A percentile compares a stretch with the other conserved stretches of the same genome.
Evolutionary conservation across 1,140 invertebrate genomes (phyloP).

Genomic region (Pachyrhynchus sulphureomaculatus): DNA sequence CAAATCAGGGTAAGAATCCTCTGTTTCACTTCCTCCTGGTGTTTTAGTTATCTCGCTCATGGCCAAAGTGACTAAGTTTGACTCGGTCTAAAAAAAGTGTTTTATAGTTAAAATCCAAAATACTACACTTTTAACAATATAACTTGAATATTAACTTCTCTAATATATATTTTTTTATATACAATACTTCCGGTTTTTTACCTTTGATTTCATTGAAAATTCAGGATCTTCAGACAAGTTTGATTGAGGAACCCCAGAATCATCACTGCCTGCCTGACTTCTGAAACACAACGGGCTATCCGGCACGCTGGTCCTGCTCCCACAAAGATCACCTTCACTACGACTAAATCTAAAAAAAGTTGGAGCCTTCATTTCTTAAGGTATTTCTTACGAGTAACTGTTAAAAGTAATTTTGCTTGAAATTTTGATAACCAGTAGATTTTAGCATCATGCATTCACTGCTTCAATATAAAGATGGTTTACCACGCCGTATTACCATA

Average conservation of each 20-base stretch:
- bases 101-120: background rate
- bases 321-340: slow-evolving; percentile 56
- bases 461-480: no score
- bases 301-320: slow-evolving; percentile 19
- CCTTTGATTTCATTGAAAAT: slow-evolving; percentile 43
- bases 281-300: slow-evolving; percentile 40
- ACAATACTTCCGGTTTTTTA: background rate
- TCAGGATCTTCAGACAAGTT: slow-evolving; percentile 43
- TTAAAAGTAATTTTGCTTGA: no score
- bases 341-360: slow-evolving; percentile 51
- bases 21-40: slow-evolving; percentile 50
- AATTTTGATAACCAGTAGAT: no score
- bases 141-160: no score
- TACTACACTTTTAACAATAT: no score
- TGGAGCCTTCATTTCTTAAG: background rate
- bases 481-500: no score
- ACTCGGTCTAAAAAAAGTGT: slow-evolving; percentile 10
- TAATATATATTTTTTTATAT: no score
- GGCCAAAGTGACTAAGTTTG: slow-evolving; percentile 39
- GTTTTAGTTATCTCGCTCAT: slow-evolving; percentile 50
- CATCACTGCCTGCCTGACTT: slow-evolving; percentile 44
- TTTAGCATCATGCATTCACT: no score
- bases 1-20: slow-evolving; percentile 41
- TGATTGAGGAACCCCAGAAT: slow-evolving; percentile 46
- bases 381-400: no score